Base-by-base conservation (phyloP, 2,113 vertebrate species). In the Crypturellus undulatus region DNA sequence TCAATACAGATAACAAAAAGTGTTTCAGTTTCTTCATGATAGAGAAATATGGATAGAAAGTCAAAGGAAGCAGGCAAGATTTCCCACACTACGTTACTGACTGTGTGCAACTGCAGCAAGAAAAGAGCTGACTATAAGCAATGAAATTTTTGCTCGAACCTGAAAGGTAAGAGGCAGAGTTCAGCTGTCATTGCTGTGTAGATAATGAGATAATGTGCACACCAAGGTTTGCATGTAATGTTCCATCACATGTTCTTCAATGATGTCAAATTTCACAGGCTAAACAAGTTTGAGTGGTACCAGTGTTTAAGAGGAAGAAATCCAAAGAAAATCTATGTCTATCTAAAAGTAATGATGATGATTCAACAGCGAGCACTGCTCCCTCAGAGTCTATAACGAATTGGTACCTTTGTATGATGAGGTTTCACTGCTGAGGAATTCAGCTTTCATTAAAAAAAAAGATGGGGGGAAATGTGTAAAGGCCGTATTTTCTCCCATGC, bases 261-360 rank as follows among this genome's bases (percentile, higher is more conserved):
- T 89, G 62, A 92, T 84, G 86, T 84, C 86, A 93, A 43, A 45
- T 32, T 62, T 62, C 75, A 85, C 26, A 45, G 54, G 70, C 30
- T 79, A 79, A 95, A 92, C 67, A 77, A 71, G 34, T 49, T 3
- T 47, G 76, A 93, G 34, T 60, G 72, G 20, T 59, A 71, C 60
- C 36, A 78, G 10, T 9, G 5, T 30, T 83, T 43, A 38, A 85
- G 32, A 73, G 34, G 12, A 85, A 7, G 34, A 70, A 82, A 87
- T 45, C 30, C 75, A 83, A 42, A 85, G 28, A 32, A 87, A 94
- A 87, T 5, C 4, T 47, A 0, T 3, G n/a, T 63, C 90, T 20
- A 60, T 40, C 26, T 67, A 20, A 63, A 68, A 80, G 34, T 36
- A 6, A 15, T 80, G 45, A 65, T 78, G 76, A 51, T 62, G 67